Percentiles rank a stretch among this genome's conserved stretches.
Conservation (phyloP, 1,140 invertebrate genomes). For the Xylocopa sonorina region DNA sequence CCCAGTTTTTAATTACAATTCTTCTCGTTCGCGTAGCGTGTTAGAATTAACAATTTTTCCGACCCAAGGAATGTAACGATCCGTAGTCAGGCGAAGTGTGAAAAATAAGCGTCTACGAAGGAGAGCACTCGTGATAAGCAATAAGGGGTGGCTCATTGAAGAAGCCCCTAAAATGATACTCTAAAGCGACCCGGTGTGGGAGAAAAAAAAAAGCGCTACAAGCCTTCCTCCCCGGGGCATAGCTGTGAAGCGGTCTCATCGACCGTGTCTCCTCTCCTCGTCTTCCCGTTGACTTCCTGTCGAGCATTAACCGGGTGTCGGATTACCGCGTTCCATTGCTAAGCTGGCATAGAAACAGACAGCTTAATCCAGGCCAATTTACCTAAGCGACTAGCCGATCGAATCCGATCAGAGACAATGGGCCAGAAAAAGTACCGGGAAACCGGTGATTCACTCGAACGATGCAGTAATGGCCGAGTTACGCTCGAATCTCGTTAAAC, state of each 20-base stretch:
- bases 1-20: neutral
- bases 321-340: slow-evolving; percentile 64
- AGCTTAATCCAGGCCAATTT: slow-evolving; percentile 46
- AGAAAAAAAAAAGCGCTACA: neutral
- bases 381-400: slow-evolving; percentile 40
- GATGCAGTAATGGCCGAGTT: no score
- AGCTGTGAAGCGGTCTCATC: slow-evolving; percentile 42
- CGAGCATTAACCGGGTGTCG: slow-evolving; percentile 62
- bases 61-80: no score
- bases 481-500: neutral
- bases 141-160: neutral
- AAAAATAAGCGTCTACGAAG: neutral
- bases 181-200: neutral
- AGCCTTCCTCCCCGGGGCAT: neutral
- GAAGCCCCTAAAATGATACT: neutral
- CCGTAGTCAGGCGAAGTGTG: neutral
- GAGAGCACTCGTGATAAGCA: neutral
- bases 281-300: slow-evolving; percentile 49
- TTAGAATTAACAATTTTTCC: no score
- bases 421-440: neutral
- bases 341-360: slow-evolving; percentile 51
- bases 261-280: slow-evolving; percentile 20
- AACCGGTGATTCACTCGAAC: neutral
- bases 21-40: no score
- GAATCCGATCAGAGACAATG: slow-evolving; percentile 38